Conservation (phyloP, 2,797 vertebrate species). For the Tapirus indicus region DNA sequence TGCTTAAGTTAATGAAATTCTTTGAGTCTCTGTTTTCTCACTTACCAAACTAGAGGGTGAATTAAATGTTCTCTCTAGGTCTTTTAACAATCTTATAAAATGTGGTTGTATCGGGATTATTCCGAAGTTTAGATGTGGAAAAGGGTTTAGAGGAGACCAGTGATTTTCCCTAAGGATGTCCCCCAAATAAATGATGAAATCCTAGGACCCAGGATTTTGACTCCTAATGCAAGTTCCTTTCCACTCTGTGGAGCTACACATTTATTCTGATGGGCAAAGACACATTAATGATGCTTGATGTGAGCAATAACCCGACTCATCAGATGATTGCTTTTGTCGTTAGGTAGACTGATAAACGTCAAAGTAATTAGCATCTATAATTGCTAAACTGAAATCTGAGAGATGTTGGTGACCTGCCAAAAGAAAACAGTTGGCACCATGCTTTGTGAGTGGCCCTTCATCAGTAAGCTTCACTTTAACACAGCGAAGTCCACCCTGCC, state of each 20-base stretch:
- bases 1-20: conserved; percentile 35
- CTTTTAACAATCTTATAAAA: not conserved
- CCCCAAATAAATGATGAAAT: conserved; percentile 30
- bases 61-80: not conserved
- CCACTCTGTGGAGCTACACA: not conserved
- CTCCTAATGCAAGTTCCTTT: not conserved
- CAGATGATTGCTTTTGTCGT: conserved; percentile 57
- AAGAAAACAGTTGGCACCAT: not conserved
- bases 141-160: not conserved
- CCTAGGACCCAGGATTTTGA: not conserved
- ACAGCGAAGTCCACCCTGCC: not conserved
- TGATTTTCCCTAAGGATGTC: not conserved
- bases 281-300: not conserved
- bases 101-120: not conserved
- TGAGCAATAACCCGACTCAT: not conserved
- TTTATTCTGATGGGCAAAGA: conserved; percentile 41
- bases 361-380: conserved; percentile 56
- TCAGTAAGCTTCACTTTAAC: not conserved
- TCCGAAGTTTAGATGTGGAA: not conserved
- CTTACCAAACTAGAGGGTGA: conserved; percentile 20
- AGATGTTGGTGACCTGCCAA: conserved; percentile 17
- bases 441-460: conserved; percentile 12
- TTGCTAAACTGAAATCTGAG: conserved; percentile 33
- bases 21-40: not conserved
- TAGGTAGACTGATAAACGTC: conserved; percentile 41